A percentile compares a stretch with the other conserved stretches of the same genome.
These are phyloP conservation scores for Meloidogyne exigua DNA, from an alignment of 1,140 invertebrate genomes.

Conservation along the genomic window DNA sequence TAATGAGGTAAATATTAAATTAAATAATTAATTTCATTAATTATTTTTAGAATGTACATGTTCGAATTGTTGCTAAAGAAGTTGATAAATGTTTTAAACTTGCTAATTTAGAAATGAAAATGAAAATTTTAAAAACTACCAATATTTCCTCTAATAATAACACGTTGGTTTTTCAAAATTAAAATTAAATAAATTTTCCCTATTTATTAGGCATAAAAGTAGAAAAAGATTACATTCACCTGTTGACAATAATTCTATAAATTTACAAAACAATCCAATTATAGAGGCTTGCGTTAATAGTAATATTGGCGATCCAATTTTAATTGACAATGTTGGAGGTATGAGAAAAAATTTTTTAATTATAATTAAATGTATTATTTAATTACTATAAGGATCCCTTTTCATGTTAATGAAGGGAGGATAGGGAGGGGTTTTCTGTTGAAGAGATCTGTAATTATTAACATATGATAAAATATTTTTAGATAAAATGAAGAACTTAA, in stretches of 20 bases:
- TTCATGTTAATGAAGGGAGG: too few species aligned
- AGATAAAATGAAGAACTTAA: not conserved
- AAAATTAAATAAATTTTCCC: not conserved
- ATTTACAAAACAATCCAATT: not conserved
- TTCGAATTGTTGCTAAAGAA: not conserved
- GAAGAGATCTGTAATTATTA: too few species aligned
- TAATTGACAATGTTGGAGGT: not conserved
- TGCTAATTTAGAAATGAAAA: not conserved
- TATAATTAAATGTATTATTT: not conserved
- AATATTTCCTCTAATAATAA: not conserved
- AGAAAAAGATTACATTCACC: not conserved
- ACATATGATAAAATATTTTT: too few species aligned
- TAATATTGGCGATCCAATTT: not conserved
- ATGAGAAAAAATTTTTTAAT: not conserved
- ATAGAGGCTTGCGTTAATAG: not conserved
- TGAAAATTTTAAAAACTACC: not conserved
- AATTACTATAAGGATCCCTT: too few species aligned
- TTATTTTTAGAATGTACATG: not conserved
- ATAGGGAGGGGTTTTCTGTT: too few species aligned
- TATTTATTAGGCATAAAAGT: not conserved
- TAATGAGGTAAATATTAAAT: not conserved
- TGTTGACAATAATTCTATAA: not conserved
- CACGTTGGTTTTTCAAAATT: not conserved
- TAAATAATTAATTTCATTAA: not conserved
- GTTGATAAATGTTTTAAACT: not conserved